A percentile compares a stretch with the other conserved stretches of the same genome.
Conservation (phyloP, 2,888 invertebrate genomes). For the Cryptops parisi region DNA sequence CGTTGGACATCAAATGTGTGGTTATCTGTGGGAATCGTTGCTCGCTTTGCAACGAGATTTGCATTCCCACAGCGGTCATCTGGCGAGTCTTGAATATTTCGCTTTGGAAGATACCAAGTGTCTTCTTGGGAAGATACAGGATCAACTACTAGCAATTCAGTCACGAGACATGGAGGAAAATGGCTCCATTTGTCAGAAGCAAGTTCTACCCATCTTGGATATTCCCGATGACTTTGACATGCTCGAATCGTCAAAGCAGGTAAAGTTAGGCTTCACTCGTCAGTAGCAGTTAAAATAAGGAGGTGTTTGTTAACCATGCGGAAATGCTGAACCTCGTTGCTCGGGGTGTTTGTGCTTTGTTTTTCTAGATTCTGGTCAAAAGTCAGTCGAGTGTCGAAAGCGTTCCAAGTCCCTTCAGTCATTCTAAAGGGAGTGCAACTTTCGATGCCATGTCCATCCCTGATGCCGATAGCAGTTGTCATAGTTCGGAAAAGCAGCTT, state of each 20-base stretch:
- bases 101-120: slow-evolving; percentile 6
- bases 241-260: background rate
- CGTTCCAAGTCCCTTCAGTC: slow-evolving; percentile 5
- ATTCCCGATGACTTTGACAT: too few species aligned
- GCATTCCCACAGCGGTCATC: background rate
- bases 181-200: too few species aligned
- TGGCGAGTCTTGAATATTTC: background rate
- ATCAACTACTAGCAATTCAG: background rate
- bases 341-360: too few species aligned
- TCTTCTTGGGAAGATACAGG: slow-evolving; percentile 6
- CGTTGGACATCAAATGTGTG: slow-evolving; percentile 4
- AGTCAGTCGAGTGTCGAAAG: too few species aligned
- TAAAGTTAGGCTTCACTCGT: too few species aligned
- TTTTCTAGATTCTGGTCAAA: too few species aligned
- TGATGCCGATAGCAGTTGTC: slow-evolving; percentile 6
- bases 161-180: too few species aligned
- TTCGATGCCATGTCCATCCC: background rate
- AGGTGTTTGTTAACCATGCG: too few species aligned
- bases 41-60: slow-evolving; percentile 7
- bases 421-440: background rate
- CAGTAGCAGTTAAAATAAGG: too few species aligned
- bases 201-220: too few species aligned
- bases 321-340: too few species aligned
- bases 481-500: background rate
- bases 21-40: slow-evolving; percentile 9